Base-by-base conservation (phyloP, 2,113 vertebrate genomes). In the Australoheros scitulus region DNA sequence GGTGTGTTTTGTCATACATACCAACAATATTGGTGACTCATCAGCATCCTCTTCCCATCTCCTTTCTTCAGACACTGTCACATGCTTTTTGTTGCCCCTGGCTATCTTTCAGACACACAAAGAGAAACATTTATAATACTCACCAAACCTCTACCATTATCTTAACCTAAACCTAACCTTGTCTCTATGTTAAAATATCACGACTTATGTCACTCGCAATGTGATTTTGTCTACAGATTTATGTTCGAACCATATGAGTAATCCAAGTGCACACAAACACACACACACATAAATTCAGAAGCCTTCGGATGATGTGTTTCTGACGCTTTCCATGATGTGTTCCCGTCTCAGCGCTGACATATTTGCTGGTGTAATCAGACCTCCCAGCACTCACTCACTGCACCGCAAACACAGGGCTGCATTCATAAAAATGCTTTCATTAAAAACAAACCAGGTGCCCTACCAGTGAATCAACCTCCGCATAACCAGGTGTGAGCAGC, bases 381-480 rank as follows among this genome's bases (percentile, higher is more conserved):
- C 13, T 2, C n/a, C 29, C 17, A 18, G 32, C 47, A 9, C 56
- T 60, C 17, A 22, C 64, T 84, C 72, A 15, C 57, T 61, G 72
- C 63, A n/a, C 77, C 2, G 2, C 36, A 74, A 65, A 85, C 81
- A 81, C 82, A 79, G 64, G 61, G 84, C 26, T 60, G 43, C 81
- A 77, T 86, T 92, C 75, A 86, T 65, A 75, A 81, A 80, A 77
- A 60, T 78, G 72, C 60, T 61, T 84, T 77, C 63, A 84, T 55
- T 55, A 82, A 84, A 86, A 80, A 74, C 79, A 41, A 80, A 82
- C 86, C 91, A 89, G 91, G 91, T 91, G 89, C 80, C 47, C 47
- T n/a, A 8, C n/a, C 2, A 11, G 70, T 91, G 89, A 92, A 80
- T 92, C 89, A 92, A 47, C 61, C 68, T 55, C 76, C 38, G 57